These are phyloP conservation scores for Amblyornis subalaris DNA, from an alignment of 2,113 vertebrate species.

Conservation along the genomic window DNA sequence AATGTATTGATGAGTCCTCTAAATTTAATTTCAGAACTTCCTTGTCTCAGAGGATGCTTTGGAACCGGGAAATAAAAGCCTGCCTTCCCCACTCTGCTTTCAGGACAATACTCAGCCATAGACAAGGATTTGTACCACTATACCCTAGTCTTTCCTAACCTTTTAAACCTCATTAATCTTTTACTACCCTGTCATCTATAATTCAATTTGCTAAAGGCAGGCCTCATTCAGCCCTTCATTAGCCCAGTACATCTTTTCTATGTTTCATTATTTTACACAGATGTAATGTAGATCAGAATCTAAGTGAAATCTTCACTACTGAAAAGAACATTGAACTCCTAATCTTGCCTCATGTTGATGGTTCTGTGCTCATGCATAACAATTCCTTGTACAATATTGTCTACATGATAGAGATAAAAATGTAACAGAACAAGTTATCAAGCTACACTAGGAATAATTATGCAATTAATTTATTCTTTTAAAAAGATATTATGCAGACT, in stretches of 20 bases:
- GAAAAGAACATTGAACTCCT: neutral
- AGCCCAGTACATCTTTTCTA: neutral
- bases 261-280: neutral
- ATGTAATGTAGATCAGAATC: neutral
- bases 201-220: neutral
- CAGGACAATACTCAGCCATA: neutral
- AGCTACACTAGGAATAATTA: neutral
- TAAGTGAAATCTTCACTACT: neutral
- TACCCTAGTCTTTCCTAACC: neutral
- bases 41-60: neutral
- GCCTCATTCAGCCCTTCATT: neutral
- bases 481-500: neutral
- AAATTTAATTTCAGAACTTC: neutral
- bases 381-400: neutral
- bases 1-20: neutral
- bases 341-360: neutral
- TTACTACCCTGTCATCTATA: neutral
- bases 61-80: neutral
- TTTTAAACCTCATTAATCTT: constrained; percentile 4
- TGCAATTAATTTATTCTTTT: neutral
- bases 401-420: neutral
- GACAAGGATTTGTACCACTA: neutral
- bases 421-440: neutral
- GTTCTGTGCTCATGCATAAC: neutral
- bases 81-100: neutral